Base-by-base conservation (phyloP, 2,113 vertebrate species). In the Archilochus colubris region DNA sequence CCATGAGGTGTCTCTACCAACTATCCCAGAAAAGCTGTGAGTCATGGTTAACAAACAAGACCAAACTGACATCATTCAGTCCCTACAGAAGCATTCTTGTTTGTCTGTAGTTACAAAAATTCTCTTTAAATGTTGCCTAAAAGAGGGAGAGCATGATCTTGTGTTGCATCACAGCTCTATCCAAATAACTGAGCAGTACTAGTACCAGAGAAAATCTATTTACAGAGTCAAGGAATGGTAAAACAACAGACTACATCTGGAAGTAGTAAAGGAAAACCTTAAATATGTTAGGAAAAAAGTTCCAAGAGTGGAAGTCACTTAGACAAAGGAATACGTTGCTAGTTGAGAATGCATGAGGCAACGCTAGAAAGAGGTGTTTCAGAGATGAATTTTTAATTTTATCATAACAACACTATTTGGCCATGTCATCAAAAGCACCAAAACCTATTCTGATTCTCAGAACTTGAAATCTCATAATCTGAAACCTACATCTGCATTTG, bases 301-400 rank as follows among this genome's bases (percentile, higher is more conserved):
- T 96, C 91, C 92, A 96, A 86, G 57, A 93, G 66, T 93, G 90
- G 93, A 97, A 97, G 95, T 93, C 88, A 81, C 96, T 95, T 94
- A 96, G 93, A 97, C 94, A 95, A 93, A 95, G 89, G 73, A 96
- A 96, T 97, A 96, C 94, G 93, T 95, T 97, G 90, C 92, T 88
- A 76, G 92, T 76, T 77, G 91, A 91, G 93, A 96, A 96, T 97
- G 93, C 92, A 95, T 95, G 94, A 97, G 95, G 91, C 95, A 97
- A 95, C 38, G 1, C 68, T 93, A 93, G 82, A 68, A 91, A 95
- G 91, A 96, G 95, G 94, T 95, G 90, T 94, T 95, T 92, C 86
- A 94, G 83, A 95, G 93, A 96, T 92, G 74, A 79, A 95, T 91
- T 94, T 82, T 82, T 86, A 92, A 84, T 95, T 93, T 91, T 96